phyloP scores from a whole-genome alignment of 2,113 vertebrate genomes.

The Catharus bicknelli region DNA sequence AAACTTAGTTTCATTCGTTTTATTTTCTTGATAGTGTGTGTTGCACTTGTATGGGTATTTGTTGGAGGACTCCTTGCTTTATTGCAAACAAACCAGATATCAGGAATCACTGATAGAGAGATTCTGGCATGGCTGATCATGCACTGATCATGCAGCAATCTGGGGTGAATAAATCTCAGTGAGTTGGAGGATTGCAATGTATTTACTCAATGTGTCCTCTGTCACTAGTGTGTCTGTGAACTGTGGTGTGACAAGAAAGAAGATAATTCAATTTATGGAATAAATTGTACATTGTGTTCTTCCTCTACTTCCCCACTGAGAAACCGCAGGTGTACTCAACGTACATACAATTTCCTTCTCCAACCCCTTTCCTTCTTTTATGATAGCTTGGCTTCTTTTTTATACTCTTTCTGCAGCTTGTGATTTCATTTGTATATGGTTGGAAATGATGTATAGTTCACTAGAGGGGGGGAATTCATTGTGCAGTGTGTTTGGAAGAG shows the following conservation, averaged over 20 bases:
- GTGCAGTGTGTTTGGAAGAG: neutral
- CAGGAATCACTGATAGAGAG: neutral
- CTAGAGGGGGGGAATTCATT: neutral
- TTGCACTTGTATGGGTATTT: neutral
- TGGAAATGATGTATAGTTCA: neutral
- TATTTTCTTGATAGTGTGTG: neutral
- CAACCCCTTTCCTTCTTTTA: neutral
- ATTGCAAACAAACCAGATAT: neutral
- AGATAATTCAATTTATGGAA: neutral
- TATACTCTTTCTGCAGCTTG: neutral
- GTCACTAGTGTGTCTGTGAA: neutral
- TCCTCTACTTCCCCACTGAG: neutral
- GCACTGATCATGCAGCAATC: neutral
- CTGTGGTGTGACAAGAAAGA: neutral
- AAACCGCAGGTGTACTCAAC: neutral
- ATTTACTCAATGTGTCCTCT: neutral
- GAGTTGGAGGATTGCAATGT: neutral
- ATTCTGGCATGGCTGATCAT: neutral
- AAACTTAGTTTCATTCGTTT: neutral
- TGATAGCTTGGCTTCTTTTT: neutral
- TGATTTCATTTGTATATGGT: neutral
- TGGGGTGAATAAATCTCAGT: neutral
- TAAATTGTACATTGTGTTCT: neutral
- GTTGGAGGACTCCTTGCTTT: rapidly evolving
- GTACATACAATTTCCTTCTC: neutral